These are phyloP conservation scores for Barypeithes pellucidus DNA, from an alignment of 2,888 invertebrate genomes.

Conservation along the genomic window DNA sequence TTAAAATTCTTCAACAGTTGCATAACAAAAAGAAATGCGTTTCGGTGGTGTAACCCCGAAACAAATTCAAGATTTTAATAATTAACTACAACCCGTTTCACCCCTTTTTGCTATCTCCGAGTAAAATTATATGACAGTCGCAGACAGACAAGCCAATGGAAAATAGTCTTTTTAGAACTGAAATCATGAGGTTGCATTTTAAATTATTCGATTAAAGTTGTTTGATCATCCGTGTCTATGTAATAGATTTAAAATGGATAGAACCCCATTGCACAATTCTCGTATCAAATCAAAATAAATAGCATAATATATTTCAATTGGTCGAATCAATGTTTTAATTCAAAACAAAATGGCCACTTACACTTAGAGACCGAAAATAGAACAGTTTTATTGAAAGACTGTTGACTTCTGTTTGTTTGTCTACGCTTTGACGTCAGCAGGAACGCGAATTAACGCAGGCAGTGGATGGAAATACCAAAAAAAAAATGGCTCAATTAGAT, in stretches of 20 bases:
- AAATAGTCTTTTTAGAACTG: too few species aligned
- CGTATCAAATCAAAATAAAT: slow-evolving; percentile 14
- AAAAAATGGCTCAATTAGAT: not conserved
- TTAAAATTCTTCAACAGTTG: too few species aligned
- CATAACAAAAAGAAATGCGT: too few species aligned
- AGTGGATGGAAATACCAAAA: slow-evolving; percentile 33
- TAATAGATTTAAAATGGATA: not conserved
- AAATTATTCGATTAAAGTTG: too few species aligned
- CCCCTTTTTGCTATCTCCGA: too few species aligned
- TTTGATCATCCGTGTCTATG: not conserved
- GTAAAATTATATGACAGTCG: too few species aligned
- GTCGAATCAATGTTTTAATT: slow-evolving; percentile 36
- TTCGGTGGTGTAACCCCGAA: too few species aligned
- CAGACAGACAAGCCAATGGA: too few species aligned
- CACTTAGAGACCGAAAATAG: slow-evolving; percentile 43
- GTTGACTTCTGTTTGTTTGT: slow-evolving; percentile 56
- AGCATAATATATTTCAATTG: slow-evolving; percentile 26
- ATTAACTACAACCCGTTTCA: too few species aligned
- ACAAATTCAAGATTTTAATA: too few species aligned
- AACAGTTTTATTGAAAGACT: slow-evolving; percentile 42
- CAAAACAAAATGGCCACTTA: slow-evolving; percentile 40
- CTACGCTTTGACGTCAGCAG: slow-evolving; percentile 44
- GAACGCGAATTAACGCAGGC: slow-evolving; percentile 27
- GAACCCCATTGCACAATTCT: not conserved
- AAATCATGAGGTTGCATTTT: too few species aligned